phyloP scores from a whole-genome alignment of 2,888 invertebrate species.

The Cheilosia pagana region DNA sequence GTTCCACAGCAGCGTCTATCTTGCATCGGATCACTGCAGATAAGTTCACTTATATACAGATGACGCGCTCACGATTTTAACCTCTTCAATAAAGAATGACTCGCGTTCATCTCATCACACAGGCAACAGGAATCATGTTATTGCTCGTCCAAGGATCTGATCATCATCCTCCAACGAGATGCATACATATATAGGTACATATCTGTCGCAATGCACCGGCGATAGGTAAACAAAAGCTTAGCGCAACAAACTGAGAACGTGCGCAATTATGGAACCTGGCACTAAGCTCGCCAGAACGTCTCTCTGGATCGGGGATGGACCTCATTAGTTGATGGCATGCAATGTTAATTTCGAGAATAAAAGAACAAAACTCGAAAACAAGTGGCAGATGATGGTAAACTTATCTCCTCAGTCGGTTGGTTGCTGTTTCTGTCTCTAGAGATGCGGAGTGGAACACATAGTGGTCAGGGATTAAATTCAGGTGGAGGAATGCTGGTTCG shows the following conservation, averaged over 20 bases:
- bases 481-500: conserved; percentile 65
- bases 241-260: conserved; percentile 58
- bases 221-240: conserved; percentile 62
- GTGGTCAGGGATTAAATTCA: conserved; percentile 52
- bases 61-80: conserved; percentile 61
- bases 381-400: conserved; percentile 55
- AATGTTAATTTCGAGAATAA: conserved; percentile 67
- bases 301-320: conserved; percentile 47
- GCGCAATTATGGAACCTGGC: conserved; percentile 55
- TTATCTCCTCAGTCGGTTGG: conserved; percentile 18
- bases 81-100: conserved; percentile 25
- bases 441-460: conserved; percentile 11
- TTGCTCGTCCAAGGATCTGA: conserved; percentile 51
- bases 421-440: conserved; percentile 8
- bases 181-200: not conserved
- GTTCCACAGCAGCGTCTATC: not conserved
- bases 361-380: conserved; percentile 45
- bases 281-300: conserved; percentile 66
- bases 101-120: conserved; percentile 37
- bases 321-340: conserved; percentile 74
- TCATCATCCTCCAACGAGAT: conserved; percentile 37
- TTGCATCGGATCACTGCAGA: not conserved
- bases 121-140: conserved; percentile 24
- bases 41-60: conserved; percentile 16
- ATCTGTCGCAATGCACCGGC: conserved; percentile 52